Evolutionary conservation across 2,113 vertebrate genomes (phyloP).

Genomic region (Alouatta palliata): DNA sequence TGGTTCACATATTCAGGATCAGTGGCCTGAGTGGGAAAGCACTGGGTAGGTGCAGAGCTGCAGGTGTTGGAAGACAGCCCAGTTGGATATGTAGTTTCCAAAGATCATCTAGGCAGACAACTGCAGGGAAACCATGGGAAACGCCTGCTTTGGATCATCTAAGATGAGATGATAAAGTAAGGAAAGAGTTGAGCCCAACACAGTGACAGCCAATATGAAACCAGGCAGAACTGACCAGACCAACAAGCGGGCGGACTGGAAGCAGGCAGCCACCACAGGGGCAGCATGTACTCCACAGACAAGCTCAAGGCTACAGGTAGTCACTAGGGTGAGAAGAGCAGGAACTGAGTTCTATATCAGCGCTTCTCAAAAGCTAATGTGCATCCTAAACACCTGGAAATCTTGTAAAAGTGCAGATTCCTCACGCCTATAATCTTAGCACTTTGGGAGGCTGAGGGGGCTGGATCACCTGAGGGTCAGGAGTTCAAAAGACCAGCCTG

Average conservation of each 20-base stretch:
- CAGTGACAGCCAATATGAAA: background rate
- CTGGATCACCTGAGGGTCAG: too few species aligned
- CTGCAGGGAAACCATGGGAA: background rate
- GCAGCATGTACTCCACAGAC: too few species aligned
- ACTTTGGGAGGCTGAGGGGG: too few species aligned
- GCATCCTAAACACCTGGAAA: background rate
- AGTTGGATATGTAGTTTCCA: background rate
- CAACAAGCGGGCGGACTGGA: background rate
- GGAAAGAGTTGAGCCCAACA: background rate
- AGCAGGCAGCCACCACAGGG: background rate
- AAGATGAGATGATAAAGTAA: background rate
- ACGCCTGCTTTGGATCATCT: background rate
- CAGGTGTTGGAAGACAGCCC: background rate
- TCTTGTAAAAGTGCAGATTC: background rate
- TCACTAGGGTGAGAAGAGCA: background rate
- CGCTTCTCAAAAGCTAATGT: background rate
- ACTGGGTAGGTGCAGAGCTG: background rate
- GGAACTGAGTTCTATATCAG: background rate
- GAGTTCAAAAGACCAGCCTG: too few species aligned
- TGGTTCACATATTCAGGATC: background rate
- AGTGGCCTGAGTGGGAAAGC: background rate
- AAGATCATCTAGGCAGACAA: background rate
- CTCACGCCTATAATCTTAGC: too few species aligned
- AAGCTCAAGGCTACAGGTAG: background rate
- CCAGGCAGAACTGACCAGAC: background rate